Evolutionary conservation across 2,888 invertebrate species (phyloP).

Genomic region (Pollenia griseotomentosa): DNA sequence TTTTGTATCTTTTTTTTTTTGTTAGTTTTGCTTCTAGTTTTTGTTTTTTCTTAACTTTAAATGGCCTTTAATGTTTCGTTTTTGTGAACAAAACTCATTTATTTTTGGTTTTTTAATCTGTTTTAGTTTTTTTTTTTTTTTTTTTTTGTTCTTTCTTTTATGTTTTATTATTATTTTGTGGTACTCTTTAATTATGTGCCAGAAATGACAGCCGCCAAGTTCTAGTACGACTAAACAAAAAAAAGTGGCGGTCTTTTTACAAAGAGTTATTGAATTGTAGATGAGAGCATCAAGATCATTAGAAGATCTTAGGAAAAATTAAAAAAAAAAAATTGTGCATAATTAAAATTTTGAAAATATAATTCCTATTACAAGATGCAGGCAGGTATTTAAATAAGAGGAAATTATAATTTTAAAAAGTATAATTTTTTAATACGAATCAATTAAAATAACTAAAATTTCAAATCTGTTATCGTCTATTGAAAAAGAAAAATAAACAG

Average conservation of each 20-base stretch:
- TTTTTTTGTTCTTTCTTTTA: not conserved
- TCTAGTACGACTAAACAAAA: not conserved
- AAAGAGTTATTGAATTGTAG: not conserved
- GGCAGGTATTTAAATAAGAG: too few relatives aligned
- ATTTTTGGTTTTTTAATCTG: conserved; percentile 47
- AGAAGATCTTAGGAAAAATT: not conserved
- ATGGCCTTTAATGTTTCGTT: conserved; percentile 7
- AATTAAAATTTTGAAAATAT: not conserved
- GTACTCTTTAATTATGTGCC: conserved; percentile 65
- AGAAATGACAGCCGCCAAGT: conserved; percentile 63
- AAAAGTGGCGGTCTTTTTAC: conserved; percentile 29
- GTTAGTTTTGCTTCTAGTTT: conserved; percentile 21
- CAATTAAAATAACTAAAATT: too few relatives aligned
- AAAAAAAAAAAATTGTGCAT: not conserved
- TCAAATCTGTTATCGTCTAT: too few relatives aligned
- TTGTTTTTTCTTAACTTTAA: conserved; percentile 7
- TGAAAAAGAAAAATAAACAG: too few relatives aligned
- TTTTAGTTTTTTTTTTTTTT: not conserved
- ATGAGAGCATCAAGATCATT: not conserved
- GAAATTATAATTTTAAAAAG: too few relatives aligned
- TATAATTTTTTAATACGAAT: too few relatives aligned
- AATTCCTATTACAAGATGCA: not conserved
- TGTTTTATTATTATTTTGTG: conserved; percentile 43
- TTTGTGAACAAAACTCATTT: conserved; percentile 45
- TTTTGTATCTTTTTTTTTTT: conserved; percentile 6